Percentiles rank a stretch among this genome's conserved stretches.
Evolutionary conservation across 2,797 vertebrate genomes (phyloP).

Genomic region (Petrocephalus schoutedeni): DNA sequence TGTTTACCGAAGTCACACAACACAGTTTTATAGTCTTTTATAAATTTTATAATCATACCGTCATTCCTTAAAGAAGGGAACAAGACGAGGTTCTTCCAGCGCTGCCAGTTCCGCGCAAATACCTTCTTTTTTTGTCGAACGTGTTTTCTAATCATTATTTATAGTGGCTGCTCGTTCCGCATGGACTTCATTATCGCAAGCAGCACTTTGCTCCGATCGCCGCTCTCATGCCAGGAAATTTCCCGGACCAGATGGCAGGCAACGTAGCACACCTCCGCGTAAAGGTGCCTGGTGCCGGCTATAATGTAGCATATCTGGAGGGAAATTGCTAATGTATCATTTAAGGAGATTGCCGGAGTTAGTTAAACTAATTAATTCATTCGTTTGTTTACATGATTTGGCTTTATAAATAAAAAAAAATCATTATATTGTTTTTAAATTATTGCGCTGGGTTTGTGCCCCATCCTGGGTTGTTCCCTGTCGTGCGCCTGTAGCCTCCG

Average conservation of each 20-base stretch:
- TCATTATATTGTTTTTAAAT: background rate
- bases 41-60: slow-evolving; percentile 7
- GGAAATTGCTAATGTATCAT: background rate
- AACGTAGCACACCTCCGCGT: no score
- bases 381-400: background rate
- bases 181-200: slow-evolving; percentile 58
- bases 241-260: slow-evolving; percentile 30
- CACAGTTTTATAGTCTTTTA: background rate
- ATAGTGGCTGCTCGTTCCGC: slow-evolving; percentile 59
- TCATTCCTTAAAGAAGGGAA: background rate
- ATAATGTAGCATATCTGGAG: background rate
- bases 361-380: background rate
- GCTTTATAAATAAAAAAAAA: background rate
- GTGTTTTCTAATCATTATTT: slow-evolving; percentile 51
- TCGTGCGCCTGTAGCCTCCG: background rate
- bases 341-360: background rate
- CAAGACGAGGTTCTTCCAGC: background rate
- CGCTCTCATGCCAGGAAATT: background rate
- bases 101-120: slow-evolving; percentile 14
- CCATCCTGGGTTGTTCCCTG: background rate
- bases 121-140: slow-evolving; percentile 45
- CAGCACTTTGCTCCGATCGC: background rate
- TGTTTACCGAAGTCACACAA: background rate
- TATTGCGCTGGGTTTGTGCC: background rate
- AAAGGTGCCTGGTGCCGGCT: background rate